A percentile compares a stretch with the other conserved stretches of the same genome.
phyloP scores from a whole-genome alignment of 2,797 vertebrate species.

The Acrossocheilus wenchowensis region DNA sequence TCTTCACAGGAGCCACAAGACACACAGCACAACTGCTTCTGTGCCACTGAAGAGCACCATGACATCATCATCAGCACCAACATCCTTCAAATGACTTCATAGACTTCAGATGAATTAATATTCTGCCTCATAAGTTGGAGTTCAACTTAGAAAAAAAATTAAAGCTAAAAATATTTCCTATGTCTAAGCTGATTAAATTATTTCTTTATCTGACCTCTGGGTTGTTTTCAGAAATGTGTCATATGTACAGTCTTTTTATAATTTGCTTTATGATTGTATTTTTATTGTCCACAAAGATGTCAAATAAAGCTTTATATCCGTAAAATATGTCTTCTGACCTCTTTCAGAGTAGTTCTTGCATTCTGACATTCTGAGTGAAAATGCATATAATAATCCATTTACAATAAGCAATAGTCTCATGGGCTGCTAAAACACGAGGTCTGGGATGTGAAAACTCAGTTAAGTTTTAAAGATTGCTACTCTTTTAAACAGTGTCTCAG shows the following conservation, averaged over 20 bases:
- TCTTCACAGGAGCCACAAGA: not conserved
- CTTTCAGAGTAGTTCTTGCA: too few species aligned
- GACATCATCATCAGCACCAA: not conserved
- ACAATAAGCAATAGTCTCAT: not conserved
- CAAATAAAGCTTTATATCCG: not conserved
- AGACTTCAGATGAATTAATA: not conserved
- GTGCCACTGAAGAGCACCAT: not conserved
- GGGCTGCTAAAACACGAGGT: not conserved
- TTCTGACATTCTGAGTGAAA: not conserved
- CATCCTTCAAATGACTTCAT: not conserved
- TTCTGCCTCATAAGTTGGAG: not conserved
- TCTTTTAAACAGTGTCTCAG: not conserved
- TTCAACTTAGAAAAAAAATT: not conserved
- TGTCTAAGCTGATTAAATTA: not conserved
- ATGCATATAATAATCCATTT: not conserved
- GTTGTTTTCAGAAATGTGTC: not conserved
- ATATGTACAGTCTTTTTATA: too few species aligned
- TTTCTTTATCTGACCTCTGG: not conserved
- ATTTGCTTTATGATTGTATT: not conserved
- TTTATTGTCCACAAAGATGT: not conserved
- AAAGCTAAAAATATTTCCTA: not conserved
- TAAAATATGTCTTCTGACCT: not conserved
- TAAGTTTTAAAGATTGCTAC: not conserved
- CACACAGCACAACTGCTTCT: constrained; percentile 10
- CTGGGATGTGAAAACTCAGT: not conserved